Evolutionary conservation across 2,797 vertebrate genomes (phyloP).

Genomic region (Betta splendens): DNA sequence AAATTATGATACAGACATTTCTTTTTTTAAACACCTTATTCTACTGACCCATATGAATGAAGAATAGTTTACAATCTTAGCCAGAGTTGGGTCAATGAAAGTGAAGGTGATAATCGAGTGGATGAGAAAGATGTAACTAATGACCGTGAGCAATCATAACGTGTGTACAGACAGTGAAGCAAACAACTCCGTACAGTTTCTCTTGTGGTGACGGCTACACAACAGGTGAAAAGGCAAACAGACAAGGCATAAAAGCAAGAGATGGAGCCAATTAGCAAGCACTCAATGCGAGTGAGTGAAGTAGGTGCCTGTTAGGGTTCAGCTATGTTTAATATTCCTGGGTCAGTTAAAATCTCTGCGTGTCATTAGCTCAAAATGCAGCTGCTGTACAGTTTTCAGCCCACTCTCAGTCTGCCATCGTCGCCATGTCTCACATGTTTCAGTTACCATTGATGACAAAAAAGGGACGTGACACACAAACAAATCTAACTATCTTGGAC

Average conservation of each 20-base stretch:
- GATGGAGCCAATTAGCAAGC: conserved; percentile 57
- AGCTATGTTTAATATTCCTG: conserved; percentile 45
- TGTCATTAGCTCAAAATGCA: conserved; percentile 47
- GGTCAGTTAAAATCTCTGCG: conserved; percentile 42
- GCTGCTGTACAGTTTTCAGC: conserved; percentile 30
- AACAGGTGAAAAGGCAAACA: conserved; percentile 56
- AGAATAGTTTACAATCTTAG: conserved; percentile 86
- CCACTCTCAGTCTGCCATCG: conserved; percentile 34
- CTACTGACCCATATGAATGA: conserved; percentile 82
- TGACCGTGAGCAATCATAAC: conserved; percentile 68
- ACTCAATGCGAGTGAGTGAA: conserved; percentile 44
- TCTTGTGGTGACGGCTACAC: conserved; percentile 62
- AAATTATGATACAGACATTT: conserved; percentile 86
- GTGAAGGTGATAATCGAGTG: conserved; percentile 65
- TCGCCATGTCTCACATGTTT: conserved; percentile 37
- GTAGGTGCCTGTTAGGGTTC: conserved; percentile 36
- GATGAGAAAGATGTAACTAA: conserved; percentile 62
- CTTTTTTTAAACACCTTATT: conserved; percentile 82
- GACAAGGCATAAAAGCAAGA: conserved; percentile 58
- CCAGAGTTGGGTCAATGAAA: conserved; percentile 79
- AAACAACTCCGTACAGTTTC: conserved; percentile 66
- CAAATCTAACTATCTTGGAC: conserved; percentile 25
- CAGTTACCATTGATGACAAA: conserved; percentile 37
- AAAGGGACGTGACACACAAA: conserved; percentile 32
- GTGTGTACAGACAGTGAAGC: conserved; percentile 64